phyloP scores from a whole-genome alignment of 2,888 invertebrate genomes.

The Meta bourneti region DNA sequence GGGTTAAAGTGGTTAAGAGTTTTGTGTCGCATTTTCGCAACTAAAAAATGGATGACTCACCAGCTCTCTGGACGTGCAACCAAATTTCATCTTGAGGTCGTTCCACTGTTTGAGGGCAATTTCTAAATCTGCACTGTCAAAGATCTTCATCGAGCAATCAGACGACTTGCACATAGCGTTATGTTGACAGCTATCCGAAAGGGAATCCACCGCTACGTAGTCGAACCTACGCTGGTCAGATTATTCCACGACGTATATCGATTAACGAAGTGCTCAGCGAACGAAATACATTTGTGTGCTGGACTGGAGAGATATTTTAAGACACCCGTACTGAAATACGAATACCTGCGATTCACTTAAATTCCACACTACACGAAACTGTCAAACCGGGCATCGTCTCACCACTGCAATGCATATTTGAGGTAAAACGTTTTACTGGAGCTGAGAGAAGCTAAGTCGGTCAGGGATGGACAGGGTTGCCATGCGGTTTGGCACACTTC shows the following conservation, averaged over 20 bases:
- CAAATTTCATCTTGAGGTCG: slow-evolving; percentile 73
- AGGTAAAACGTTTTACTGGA: background rate
- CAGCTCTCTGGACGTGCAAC: slow-evolving; percentile 68
- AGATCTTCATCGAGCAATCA: slow-evolving; percentile 73
- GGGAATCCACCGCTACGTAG: slow-evolving; percentile 47
- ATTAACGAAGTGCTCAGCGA: background rate
- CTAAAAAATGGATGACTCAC: slow-evolving; percentile 48
- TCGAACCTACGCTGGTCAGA: background rate
- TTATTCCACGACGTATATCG: background rate
- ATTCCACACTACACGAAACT: background rate
- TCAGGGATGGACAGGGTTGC: slow-evolving; percentile 71
- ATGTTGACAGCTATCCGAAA: slow-evolving; percentile 9
- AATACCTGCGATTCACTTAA: background rate
- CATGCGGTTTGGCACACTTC: background rate
- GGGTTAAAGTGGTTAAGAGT: too few species aligned
- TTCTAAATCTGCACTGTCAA: slow-evolving; percentile 74
- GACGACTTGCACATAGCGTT: slow-evolving; percentile 74
- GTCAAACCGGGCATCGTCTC: background rate
- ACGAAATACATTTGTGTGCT: background rate
- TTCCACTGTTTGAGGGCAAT: slow-evolving; percentile 74
- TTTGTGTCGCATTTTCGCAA: too few species aligned
- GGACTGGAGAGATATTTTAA: background rate
- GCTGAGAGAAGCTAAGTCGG: slow-evolving; percentile 47
- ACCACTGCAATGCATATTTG: background rate
- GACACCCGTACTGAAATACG: background rate